phyloP scores from a whole-genome alignment of 1,140 invertebrate species.

The Micrasema longulum region DNA sequence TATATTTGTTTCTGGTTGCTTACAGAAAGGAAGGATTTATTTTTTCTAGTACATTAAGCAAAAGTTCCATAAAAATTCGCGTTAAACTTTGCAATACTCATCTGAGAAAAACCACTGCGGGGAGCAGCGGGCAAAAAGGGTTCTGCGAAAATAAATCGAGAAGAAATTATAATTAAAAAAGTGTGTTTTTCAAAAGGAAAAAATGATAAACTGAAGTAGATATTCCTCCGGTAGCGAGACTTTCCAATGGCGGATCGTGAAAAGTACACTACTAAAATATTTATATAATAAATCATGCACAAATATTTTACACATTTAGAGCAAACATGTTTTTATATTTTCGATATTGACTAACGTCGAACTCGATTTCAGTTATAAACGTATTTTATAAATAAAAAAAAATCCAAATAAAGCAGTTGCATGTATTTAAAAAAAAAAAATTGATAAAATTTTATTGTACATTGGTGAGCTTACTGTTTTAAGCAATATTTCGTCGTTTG shows the following conservation, averaged over 20 bases:
- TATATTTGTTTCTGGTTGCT: too few relatives aligned
- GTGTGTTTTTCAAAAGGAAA: conserved; percentile 54
- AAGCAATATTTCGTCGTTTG: too few relatives aligned
- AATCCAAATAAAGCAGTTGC: not conserved
- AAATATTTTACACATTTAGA: too few relatives aligned
- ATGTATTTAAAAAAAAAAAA: not conserved
- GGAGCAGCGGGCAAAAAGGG: conserved; percentile 48
- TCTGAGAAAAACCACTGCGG: conserved; percentile 21
- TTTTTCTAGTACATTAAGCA: conserved; percentile 32
- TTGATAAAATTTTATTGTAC: not conserved
- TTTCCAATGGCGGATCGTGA: conserved; percentile 35
- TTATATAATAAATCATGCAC: too few relatives aligned
- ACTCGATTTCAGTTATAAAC: too few relatives aligned
- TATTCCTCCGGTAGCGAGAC: conserved; percentile 45
- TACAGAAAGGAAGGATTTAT: conserved; percentile 30
- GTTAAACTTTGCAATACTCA: conserved; percentile 49
- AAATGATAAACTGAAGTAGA: conserved; percentile 55
- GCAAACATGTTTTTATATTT: too few relatives aligned
- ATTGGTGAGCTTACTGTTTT: too few relatives aligned
- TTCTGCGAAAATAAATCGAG: conserved; percentile 54
- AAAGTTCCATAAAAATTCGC: conserved; percentile 33
- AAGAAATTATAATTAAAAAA: conserved; percentile 56
- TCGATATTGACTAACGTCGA: too few relatives aligned
- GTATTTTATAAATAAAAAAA: not conserved
- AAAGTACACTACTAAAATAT: not conserved